Percentiles rank a stretch among this genome's conserved stretches.
These are phyloP conservation scores for Villa cingulata DNA, from an alignment of 2,888 invertebrate genomes.

Conservation along the genomic window DNA sequence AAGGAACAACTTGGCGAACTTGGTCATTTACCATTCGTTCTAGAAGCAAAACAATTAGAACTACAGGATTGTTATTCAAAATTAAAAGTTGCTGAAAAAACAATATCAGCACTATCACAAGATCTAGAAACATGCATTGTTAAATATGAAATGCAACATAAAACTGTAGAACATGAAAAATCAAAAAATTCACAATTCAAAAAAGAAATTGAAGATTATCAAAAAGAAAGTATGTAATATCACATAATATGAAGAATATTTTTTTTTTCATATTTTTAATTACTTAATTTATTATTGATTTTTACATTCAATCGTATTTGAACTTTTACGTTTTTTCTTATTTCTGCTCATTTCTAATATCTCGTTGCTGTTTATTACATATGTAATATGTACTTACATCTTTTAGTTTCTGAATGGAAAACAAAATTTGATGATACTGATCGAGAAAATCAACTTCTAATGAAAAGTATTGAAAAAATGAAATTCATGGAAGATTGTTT, in stretches of 20 bases:
- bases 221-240: conserved; percentile 6
- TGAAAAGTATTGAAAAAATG: conserved; percentile 11
- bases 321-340: no score
- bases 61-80: conserved; percentile 11
- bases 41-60: conserved; percentile 12
- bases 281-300: not conserved
- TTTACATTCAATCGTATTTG: no score
- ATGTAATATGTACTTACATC: no score
- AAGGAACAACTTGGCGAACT: conserved; percentile 13
- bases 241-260: no score
- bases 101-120: conserved; percentile 9
- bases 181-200: conserved; percentile 4
- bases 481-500: conserved; percentile 13
- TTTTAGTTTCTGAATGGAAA: conserved; percentile 7
- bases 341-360: no score
- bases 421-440: conserved; percentile 3
- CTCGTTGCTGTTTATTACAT: no score
- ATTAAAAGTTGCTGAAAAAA: conserved; percentile 12
- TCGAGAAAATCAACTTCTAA: conserved; percentile 9
- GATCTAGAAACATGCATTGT: conserved; percentile 14
- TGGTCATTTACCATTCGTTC: conserved; percentile 10
- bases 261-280: no score
- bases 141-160: conserved; percentile 13
- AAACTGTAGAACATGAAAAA: conserved; percentile 9
- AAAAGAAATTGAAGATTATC: conserved; percentile 6